Evolutionary conservation across 2,797 vertebrate species (phyloP).

Genomic region (Typhlichthys eigenmanni): DNA sequence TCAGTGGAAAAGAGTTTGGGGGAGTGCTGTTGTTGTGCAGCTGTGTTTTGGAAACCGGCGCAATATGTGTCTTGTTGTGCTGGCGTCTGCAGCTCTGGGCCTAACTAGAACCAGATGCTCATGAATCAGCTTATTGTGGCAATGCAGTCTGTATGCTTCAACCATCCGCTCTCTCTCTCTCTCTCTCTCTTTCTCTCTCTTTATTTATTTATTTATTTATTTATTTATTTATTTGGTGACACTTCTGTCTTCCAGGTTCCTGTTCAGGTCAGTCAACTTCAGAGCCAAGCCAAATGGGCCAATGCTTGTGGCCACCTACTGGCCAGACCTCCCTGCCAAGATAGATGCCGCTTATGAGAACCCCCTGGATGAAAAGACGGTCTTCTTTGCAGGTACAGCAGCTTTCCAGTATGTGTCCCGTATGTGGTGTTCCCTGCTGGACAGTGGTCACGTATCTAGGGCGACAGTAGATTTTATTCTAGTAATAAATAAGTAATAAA

Average conservation of each 20-base stretch:
- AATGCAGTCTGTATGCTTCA: background rate
- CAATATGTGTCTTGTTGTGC: constrained; percentile 71
- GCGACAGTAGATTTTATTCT: background rate
- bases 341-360: constrained; percentile 95
- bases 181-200: constrained; percentile 27
- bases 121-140: constrained; percentile 85
- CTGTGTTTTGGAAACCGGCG: constrained; percentile 71
- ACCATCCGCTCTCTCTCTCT: constrained; percentile 4
- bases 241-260: constrained; percentile 80
- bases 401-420: background rate
- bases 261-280: constrained; percentile 90
- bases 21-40: constrained; percentile 73
- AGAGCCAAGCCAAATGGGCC: constrained; percentile 88
- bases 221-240: constrained; percentile 19
- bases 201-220: background rate
- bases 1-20: constrained; percentile 76
- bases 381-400: constrained; percentile 92
- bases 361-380: constrained; percentile 89
- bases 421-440: constrained; percentile 34
- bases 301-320: constrained; percentile 92
- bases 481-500: too few species aligned
- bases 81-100: constrained; percentile 69
- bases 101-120: constrained; percentile 84
- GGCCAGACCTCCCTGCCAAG: constrained; percentile 91
- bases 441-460: constrained; percentile 10